phyloP scores from a whole-genome alignment of 2,113 vertebrate genomes.

The Triplophysa tibetana region DNA sequence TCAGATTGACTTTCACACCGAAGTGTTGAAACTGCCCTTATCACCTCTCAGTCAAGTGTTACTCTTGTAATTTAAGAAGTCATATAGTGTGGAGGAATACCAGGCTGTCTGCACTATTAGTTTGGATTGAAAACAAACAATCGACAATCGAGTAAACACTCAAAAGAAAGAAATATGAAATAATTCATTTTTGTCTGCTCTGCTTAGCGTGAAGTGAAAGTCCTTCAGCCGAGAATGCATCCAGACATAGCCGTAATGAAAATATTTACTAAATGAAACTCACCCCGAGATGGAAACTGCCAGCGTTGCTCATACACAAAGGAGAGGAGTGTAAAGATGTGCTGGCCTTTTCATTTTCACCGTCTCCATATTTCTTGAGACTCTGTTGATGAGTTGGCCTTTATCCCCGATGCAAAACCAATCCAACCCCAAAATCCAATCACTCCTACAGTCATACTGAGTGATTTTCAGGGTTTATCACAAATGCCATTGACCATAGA shows the following conservation, averaged over 20 bases:
- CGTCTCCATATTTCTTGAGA: background rate
- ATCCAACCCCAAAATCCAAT: constrained; percentile 5
- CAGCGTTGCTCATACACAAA: constrained; percentile 29
- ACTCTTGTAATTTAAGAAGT: constrained; percentile 46
- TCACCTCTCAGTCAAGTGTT: constrained; percentile 32
- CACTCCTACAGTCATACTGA: background rate
- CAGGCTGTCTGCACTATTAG: constrained; percentile 1
- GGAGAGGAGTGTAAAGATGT: constrained; percentile 25
- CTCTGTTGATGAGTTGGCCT: constrained; percentile 12
- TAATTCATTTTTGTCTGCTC: constrained; percentile 46
- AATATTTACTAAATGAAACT: constrained; percentile 57
- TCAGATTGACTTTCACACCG: constrained; percentile 47
- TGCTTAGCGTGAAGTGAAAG: constrained; percentile 40
- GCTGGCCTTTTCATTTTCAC: constrained; percentile 12
- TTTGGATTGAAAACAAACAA: constrained; percentile 47
- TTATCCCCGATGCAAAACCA: background rate
- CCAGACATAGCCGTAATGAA: constrained; percentile 47
- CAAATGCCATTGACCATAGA: constrained; percentile 5
- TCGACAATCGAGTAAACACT: constrained; percentile 34
- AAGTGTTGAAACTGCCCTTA: constrained; percentile 33
- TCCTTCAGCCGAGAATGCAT: constrained; percentile 37
- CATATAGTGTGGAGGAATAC: constrained; percentile 28
- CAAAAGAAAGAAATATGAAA: constrained; percentile 46
- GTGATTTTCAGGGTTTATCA: background rate
- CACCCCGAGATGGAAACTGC: constrained; percentile 38